Evolutionary conservation across 1,140 invertebrate species (phyloP), one percentile per base, ranked within the genome.

Genomic region (Drosophila burlai): DNA sequence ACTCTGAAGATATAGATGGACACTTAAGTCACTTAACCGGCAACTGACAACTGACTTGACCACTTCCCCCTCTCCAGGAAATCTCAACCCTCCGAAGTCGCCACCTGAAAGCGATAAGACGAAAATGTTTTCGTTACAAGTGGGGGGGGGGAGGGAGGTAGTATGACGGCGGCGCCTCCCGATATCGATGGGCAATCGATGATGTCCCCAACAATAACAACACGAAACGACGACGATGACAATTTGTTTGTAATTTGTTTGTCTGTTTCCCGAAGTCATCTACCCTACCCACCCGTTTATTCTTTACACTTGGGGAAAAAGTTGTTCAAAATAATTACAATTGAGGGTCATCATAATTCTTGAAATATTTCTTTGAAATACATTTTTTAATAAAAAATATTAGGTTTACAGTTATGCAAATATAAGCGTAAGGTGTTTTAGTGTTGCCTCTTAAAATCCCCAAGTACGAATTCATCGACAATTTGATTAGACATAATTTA

Each of bases 221-320:
- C n/a, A 62, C 18, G 29, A 36, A 36, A 50, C 47, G 47, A 55
- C 62, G 36, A 65, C 81, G 64, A 75, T 59, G 81, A 81, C 84
- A 84, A 90, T 89, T 89, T 89, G 85, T 89, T 84, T 89, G 85
- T 90, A 89, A 90, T 89, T 90, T 89, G 84, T 90, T 89, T 87
- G 84, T 67, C 64, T 72, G 24, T 50, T n/a, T 6, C 29, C 40
- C 45, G n/a, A 40, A 13, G 49, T 15, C 21, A 43, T 63, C 21
- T 29, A 24, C 3, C 13, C 40, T 9, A 1, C 26, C 2, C 16
- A 5, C 26, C 11, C 1, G 0, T 18, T 36, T 16, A 3, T 10
- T 21, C 2, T 11, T n/a, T 6, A 40, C 54, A 57, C 54, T 29
- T 2, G 26, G 16, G 16, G 5, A 13, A 50, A 26, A 29, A 29